These are phyloP conservation scores for Dolichotis patagonum DNA, from an alignment of 2,113 vertebrate species.

Conservation along the genomic window DNA sequence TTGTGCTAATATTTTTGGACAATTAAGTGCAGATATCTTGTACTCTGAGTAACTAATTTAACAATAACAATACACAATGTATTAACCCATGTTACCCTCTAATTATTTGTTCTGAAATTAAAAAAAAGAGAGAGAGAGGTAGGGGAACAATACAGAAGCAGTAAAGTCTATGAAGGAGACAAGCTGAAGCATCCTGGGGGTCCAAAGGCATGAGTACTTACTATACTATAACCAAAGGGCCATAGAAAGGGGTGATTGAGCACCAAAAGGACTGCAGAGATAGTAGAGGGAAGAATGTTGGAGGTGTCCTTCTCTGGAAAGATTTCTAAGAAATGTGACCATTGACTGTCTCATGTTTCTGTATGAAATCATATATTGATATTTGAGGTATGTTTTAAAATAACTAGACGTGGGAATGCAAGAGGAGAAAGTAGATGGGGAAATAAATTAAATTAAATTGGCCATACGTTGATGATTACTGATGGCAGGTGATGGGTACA, in stretches of 20 bases:
- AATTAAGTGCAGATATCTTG: too few species aligned
- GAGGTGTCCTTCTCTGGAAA: neutral
- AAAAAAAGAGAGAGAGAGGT: neutral
- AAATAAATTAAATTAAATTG: neutral
- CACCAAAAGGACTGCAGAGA: neutral
- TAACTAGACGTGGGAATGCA: neutral
- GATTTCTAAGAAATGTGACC: neutral
- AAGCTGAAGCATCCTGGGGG: too few species aligned
- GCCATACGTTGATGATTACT: neutral
- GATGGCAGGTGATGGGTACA: neutral
- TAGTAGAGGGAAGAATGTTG: neutral
- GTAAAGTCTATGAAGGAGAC: neutral
- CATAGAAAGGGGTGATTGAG: neutral
- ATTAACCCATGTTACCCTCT: too few species aligned
- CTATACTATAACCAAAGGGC: neutral
- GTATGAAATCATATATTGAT: neutral
- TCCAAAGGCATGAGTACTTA: neutral
- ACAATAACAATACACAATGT: too few species aligned
- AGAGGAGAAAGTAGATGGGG: neutral
- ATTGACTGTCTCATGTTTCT: neutral
- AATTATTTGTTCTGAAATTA: too few species aligned
- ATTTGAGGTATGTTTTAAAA: conserved; percentile 12
- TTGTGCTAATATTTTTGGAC: too few species aligned
- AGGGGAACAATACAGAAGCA: neutral
- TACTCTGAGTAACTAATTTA: too few species aligned